Base-by-base conservation (phyloP, 2,113 vertebrate species). In the Tetrax tetrax region DNA sequence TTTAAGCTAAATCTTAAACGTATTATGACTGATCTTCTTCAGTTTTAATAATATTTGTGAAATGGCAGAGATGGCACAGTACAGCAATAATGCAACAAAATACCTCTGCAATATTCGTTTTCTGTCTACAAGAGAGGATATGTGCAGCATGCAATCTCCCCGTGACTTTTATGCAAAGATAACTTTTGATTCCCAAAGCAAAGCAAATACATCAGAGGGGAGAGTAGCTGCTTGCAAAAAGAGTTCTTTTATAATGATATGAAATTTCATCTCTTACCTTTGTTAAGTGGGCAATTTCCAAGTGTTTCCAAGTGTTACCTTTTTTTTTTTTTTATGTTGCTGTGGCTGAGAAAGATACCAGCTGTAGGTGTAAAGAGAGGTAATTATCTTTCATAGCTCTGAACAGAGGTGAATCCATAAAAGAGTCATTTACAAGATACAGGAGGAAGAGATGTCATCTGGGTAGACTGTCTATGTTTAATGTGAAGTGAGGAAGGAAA, bases 31-130 rank as follows among this genome's bases (percentile, higher is more conserved):
- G 45, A 94, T 89, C 64, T 87, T 89, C 64, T 87, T 81, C 77
- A 33, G 18, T 53, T 92, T 91, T 92, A 89, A 83, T 82, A 61
- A 54, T 50, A 59, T 90, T 89, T 88, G 43, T 93, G 81, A 91
- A 93, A 94, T 50, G 48, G 48, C 31, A 88, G 83, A 45, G 21
- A 57, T 14, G 31, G 27, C 51, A 51, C 27, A 91, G 53, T 65
- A 51, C 41, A 68, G 38, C 41, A 96, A 71, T 71, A 90, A 91
- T 25, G n/a, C 33, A 81, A 65, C 83, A 43, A 92, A 95, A 80
- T 68, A 43, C 24, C 38, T 65, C 66, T 4, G 5, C 43, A 72
- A 66, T 83, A 75, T 65, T 64, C 29, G 77, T 94, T 92, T 93
- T 17, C 35, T 80, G 21, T 61, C 80, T 89, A 0, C 43, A 87